A percentile compares a stretch with the other conserved stretches of the same genome.
Evolutionary conservation across 2,113 vertebrate species (phyloP).

Genomic region (Oncorhynchus gorbuscha): DNA sequence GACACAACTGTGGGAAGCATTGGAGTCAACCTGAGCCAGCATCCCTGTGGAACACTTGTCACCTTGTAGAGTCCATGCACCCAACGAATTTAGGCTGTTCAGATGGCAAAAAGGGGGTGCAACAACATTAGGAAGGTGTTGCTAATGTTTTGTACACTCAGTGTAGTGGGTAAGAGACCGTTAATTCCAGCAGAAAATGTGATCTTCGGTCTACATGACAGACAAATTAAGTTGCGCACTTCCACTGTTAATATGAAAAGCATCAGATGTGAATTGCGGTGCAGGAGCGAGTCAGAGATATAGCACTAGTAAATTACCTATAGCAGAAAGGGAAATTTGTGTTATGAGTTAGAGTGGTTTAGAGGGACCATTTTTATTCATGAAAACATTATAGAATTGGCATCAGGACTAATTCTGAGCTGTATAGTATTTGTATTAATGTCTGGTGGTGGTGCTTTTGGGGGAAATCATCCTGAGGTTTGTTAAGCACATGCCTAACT

Average conservation of each 20-base stretch:
- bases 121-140: too few species aligned
- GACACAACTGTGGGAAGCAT: too few species aligned
- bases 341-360: constrained; percentile 52
- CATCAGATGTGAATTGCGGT: background rate
- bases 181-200: too few species aligned
- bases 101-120: too few species aligned
- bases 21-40: too few species aligned
- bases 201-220: background rate
- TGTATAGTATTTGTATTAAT: constrained; percentile 35
- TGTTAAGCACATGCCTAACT: constrained; percentile 43
- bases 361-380: constrained; percentile 55
- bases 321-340: constrained; percentile 51
- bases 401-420: constrained; percentile 17
- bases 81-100: too few species aligned
- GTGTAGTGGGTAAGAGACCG: too few species aligned
- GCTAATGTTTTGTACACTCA: too few species aligned
- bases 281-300: constrained; percentile 22
- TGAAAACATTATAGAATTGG: constrained; percentile 40
- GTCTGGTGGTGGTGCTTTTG: constrained; percentile 13
- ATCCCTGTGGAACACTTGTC: too few species aligned
- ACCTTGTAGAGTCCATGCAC: too few species aligned
- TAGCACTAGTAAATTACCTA: constrained; percentile 42
- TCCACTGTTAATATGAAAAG: constrained; percentile 30
- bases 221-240: constrained; percentile 14
- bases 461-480: constrained; percentile 34